Evolutionary conservation across 2,113 vertebrate genomes (phyloP), one percentile per base, ranked within the genome.

Genomic region (Corynorhinus townsendii): DNA sequence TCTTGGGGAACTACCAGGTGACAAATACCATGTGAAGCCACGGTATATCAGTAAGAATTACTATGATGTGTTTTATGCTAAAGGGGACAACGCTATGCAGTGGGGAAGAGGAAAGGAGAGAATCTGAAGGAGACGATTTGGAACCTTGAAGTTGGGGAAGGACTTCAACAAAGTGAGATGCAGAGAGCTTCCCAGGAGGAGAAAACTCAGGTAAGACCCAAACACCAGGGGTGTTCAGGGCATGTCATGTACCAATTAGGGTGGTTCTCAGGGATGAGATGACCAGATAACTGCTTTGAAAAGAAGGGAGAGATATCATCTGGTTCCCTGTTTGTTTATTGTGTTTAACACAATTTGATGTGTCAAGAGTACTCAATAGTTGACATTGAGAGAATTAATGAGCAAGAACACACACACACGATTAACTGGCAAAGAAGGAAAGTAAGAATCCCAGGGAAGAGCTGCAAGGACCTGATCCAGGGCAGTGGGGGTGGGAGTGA

Each of bases 301-400:
- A 68, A 49, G 43, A 76, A 84, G 38, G 24, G 56, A 22, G 16
- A n/a, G 75, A 12, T 0, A 3, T 4, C 17, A 11, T 30, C 66
- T 52, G 38, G 3, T 22, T 54, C 45, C 49, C 15, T 40, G 24
- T 83, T 2, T 2, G 11, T 30, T 30, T 6, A 14, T 3, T 35
- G 47, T 43, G 5, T 72, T 72, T 3, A 12, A 22, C 26, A 17
- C 38, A 16, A 15, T 26, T 16, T 35, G 71, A 38, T 1, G 2
- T 11, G 4, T 6, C n/a, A 5, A 4, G 7, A 43, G 9, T 16
- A 3, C n/a, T 26, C 2, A 11, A 0, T 26, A 38, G 40, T 14
- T 64, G 33, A 59, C 30, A 15, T 0, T 28, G 49, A 64, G 28
- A 28, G 69, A 69, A 20, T 11, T 15, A 43, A 28, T 14, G 38